Percentiles rank a stretch among this genome's conserved stretches.
Evolutionary conservation across 2,113 vertebrate genomes (phyloP).

Genomic region (Rissa tridactyla): DNA sequence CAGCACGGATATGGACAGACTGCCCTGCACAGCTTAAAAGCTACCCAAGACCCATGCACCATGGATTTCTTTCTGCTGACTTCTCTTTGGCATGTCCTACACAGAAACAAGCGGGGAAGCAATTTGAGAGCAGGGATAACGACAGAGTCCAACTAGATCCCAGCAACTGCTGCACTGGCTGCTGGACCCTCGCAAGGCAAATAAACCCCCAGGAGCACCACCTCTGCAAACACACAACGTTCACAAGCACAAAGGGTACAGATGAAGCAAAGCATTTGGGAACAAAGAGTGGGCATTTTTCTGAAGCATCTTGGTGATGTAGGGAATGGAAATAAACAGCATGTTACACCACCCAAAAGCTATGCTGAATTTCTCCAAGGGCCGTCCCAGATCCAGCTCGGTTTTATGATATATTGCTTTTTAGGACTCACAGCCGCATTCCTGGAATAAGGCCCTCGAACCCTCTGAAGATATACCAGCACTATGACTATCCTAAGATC

Average conservation of each 20-base stretch:
- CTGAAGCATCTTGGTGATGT: not conserved
- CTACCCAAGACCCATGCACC: accelerated
- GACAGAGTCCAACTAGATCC: not conserved
- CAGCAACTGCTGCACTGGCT: not conserved
- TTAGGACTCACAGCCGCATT: not conserved
- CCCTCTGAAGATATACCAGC: not conserved
- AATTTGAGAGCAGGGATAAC: not conserved
- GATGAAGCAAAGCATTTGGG: not conserved
- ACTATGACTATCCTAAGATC: not conserved
- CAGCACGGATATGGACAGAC: not conserved
- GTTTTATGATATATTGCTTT: not conserved
- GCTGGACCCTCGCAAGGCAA: not conserved
- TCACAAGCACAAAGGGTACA: not conserved
- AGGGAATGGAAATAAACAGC: not conserved
- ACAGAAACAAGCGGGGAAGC: not conserved
- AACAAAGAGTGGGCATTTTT: not conserved
- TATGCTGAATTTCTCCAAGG: slow-evolving; percentile 8
- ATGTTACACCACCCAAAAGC: not conserved
- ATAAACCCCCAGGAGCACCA: not conserved
- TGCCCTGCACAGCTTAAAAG: accelerated
- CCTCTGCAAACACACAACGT: not conserved
- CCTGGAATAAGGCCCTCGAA: not conserved
- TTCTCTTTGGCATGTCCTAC: not conserved
- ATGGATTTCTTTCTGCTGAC: not conserved
- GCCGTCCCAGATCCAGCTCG: not conserved